These are phyloP conservation scores for Erebia epiphron DNA, from an alignment of 2,888 invertebrate genomes.

Conservation along the genomic window DNA sequence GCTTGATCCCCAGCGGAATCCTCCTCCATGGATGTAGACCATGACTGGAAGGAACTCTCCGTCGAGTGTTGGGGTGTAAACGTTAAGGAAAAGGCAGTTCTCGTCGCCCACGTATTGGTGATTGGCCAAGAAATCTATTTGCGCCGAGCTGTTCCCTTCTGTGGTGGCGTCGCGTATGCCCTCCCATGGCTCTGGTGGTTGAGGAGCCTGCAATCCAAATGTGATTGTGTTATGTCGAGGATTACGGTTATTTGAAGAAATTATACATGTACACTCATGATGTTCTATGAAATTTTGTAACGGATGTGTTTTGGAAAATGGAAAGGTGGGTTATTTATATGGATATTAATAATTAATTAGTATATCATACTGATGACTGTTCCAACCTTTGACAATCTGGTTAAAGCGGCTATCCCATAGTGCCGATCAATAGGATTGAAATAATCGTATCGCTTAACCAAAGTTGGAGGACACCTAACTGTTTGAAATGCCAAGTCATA, in stretches of 20 bases:
- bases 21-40: constrained; percentile 83
- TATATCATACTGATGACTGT: too few species aligned
- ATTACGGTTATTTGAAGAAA: neutral
- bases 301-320: too few species aligned
- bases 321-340: too few species aligned
- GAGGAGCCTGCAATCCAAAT: constrained; percentile 77
- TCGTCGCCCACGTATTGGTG: constrained; percentile 80
- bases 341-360: too few species aligned
- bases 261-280: neutral
- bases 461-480: neutral
- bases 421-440: too few species aligned
- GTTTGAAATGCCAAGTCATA: neutral
- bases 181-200: constrained; percentile 81
- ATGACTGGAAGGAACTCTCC: constrained; percentile 79
- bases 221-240: neutral
- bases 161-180: constrained; percentile 84
- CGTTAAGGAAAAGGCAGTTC: constrained; percentile 87
- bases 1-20: constrained; percentile 78
- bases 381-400: too few species aligned
- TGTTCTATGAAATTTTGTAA: too few species aligned
- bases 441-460: neutral
- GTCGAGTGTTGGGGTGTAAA: constrained; percentile 84
- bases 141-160: constrained; percentile 84
- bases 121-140: constrained; percentile 70
- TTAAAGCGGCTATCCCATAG: too few species aligned